Conservation (phyloP, 2,113 vertebrate species). For the Edolisoma coerulescens region DNA sequence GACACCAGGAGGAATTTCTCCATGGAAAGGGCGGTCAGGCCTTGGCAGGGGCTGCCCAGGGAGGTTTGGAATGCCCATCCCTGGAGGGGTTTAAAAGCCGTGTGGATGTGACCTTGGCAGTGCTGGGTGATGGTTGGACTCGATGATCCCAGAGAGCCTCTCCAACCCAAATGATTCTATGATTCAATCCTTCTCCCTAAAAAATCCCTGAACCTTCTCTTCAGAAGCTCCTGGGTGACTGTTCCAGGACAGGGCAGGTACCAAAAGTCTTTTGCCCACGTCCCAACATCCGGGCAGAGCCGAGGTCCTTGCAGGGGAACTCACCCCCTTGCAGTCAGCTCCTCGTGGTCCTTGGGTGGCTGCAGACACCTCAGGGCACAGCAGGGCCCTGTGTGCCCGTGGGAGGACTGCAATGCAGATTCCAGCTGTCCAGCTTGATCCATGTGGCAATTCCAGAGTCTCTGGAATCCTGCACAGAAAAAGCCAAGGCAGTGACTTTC, state of each 20-base stretch:
- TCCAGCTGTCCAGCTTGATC: not conserved
- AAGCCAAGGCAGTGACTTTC: not conserved
- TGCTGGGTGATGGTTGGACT: not conserved
- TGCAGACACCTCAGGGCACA: rapidly evolving
- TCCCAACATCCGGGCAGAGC: not conserved
- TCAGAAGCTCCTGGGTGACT: not conserved
- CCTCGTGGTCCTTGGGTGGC: not conserved
- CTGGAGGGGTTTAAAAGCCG: not conserved
- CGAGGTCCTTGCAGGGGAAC: not conserved
- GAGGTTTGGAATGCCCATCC: not conserved
- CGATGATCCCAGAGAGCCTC: not conserved
- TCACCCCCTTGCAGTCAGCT: not conserved
- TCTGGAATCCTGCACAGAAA: not conserved
- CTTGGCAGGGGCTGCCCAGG: not conserved
- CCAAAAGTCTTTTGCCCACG: rapidly evolving
- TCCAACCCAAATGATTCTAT: not conserved
- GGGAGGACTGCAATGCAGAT: not conserved
- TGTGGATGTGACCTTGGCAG: not conserved
- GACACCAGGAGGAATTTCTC: not conserved
- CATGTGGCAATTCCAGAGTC: not conserved
- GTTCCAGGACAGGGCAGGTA: not conserved
- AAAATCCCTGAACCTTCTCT: not conserved
- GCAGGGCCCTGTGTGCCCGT: rapidly evolving
- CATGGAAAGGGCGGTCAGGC: not conserved
- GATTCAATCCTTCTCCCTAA: not conserved